Conservation (phyloP, 2,113 vertebrate species). For the Taurulus bubalis region DNA sequence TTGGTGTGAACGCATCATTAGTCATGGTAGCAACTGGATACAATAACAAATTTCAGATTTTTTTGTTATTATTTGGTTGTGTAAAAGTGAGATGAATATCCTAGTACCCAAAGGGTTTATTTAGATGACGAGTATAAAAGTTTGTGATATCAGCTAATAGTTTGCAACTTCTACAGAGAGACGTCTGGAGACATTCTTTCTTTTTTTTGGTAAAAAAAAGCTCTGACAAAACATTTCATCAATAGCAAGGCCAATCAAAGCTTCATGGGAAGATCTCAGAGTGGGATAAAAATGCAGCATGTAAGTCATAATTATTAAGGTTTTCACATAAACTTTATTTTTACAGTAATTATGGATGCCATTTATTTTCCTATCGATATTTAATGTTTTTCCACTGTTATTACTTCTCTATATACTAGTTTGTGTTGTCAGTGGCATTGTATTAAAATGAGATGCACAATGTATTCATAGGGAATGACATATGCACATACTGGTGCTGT, state of each 20-base stretch:
- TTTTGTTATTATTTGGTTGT: not conserved
- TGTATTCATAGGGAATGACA: too few relatives aligned
- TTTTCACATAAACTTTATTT: not conserved
- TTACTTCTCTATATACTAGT: not conserved
- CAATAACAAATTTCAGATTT: not conserved
- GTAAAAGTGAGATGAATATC: conserved; percentile 5
- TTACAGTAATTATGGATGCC: not conserved
- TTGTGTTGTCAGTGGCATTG: not conserved
- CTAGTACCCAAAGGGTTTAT: not conserved
- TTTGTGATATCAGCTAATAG: not conserved
- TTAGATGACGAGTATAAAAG: not conserved
- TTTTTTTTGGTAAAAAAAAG: not conserved
- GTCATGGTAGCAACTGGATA: not conserved
- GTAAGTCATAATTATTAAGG: not conserved
- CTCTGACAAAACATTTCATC: not conserved
- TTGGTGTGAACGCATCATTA: too few relatives aligned
- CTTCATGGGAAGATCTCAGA: not conserved
- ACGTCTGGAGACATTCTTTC: not conserved
- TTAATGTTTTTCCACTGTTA: not conserved
- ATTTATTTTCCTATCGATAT: not conserved
- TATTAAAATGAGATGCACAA: not conserved
- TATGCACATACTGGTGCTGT: not conserved
- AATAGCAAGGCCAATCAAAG: not conserved
- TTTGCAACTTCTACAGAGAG: not conserved
- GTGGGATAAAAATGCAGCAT: not conserved